Base-by-base conservation (phyloP, 2,113 vertebrate genomes). In the Callaeas wilsoni region DNA sequence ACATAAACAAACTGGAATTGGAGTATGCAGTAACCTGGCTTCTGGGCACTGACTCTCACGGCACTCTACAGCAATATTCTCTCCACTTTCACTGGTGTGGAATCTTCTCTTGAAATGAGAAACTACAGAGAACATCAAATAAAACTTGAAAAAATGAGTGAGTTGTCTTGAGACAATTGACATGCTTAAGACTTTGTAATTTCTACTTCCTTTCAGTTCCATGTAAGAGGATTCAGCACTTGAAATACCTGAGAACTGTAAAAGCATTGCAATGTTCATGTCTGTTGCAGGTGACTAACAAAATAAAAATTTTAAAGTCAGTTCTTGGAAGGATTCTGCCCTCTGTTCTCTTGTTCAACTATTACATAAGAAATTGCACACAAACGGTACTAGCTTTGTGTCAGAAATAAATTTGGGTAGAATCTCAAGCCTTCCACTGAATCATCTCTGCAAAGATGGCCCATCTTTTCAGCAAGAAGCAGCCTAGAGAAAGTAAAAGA, bases 391-490 rank as follows among this genome's bases (percentile, higher is more conserved):
- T 97, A 98, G 86, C 94, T 98, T 96, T 97, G 96, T 39, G 97
- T 99, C 97, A 99, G 94, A 97, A 99, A 99, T 68, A 98, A 96
- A 97, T 99, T 99, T 50, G 99, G 99, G 96, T 99, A 99, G 98
- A 99, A 99, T 82, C 99, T 98, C 95, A 99, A 97, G 89, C 99
- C 99, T 98, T 99, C 99, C 47, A 99, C 99, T 8, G 99, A 99
- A 97, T 99, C 99, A 35, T 99, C 99, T 97, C 99, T 97, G 96
- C 99, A 99, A 94, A 99, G 98, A 88, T 99, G 99, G 33, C 99
- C 99, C 98, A 99, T 98, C 97, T 99, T 99, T 98, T 99, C 99
- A 69, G 99, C 99, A 89, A 99, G 98, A 65, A 99, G 97, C 93
- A 99, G 96, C 96, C 99, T 99, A 93, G 69, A 94, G 67, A 74